Conservation (phyloP, 2,888 invertebrate species). For the Leucozona laternaria region DNA sequence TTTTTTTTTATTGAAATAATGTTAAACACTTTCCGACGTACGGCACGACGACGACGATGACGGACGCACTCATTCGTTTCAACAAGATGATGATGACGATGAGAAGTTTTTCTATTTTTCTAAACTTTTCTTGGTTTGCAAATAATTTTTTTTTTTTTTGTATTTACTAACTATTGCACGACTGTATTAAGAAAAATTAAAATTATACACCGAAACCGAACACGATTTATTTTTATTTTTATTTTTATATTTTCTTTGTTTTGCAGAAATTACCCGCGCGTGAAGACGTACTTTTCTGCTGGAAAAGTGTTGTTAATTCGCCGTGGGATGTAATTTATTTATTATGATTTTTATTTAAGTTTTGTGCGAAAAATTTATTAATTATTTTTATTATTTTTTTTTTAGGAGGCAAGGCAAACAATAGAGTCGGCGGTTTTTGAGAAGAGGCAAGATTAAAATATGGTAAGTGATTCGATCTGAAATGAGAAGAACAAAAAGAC, state of each 20-base stretch:
- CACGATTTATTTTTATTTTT: conserved; percentile 25
- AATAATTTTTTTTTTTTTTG: background rate
- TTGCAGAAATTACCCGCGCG: conserved; percentile 23
- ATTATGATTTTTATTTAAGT: background rate
- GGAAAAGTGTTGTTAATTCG: conserved; percentile 5
- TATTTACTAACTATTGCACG: conserved; percentile 41
- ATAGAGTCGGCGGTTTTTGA: background rate
- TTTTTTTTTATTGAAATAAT: background rate
- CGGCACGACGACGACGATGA: background rate
- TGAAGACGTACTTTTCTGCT: conserved; percentile 19
- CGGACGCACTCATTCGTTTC: background rate
- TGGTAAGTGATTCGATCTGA: background rate
- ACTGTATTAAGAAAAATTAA: conserved; percentile 55
- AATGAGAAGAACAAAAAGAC: background rate
- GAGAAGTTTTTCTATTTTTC: conserved; percentile 16
- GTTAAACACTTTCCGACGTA: background rate
- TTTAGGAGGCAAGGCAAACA: background rate
- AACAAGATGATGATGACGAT: background rate
- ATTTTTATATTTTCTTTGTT: background rate
- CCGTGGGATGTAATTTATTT: conserved; percentile 19
- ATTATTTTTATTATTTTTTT: background rate
- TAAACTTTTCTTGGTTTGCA: background rate
- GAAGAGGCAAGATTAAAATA: conserved; percentile 4
- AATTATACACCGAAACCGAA: conserved; percentile 35
- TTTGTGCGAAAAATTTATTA: conserved; percentile 13